Evolutionary conservation across 2,888 invertebrate genomes (phyloP), one percentile per base, ranked within the genome.

Genomic region (Sphinx pinastri): DNA sequence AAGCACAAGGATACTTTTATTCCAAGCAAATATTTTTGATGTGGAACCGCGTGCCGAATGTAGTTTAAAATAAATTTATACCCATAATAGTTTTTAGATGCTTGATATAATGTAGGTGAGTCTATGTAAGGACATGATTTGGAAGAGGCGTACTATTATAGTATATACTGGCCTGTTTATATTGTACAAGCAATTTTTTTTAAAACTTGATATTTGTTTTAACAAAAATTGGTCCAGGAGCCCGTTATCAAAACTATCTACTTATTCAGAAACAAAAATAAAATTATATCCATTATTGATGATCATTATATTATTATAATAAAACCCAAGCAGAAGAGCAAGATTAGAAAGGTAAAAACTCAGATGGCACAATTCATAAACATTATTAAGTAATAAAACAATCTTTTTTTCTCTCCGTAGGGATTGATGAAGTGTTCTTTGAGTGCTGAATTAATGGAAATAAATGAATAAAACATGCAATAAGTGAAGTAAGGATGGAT

Each of bases 381-480:
- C 71, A 69, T 72, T 75, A 71, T 75, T 74, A 74, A 54, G 45
- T 45, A 19, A 54, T 38, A 54, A 19, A 45, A 13, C 16, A 16
- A 13, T 47, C 6, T 19, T 63, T 63, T 49, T 1, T 16, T 49
- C 19, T 16, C 51, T 67, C 67, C 69, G 68, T 72, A 69, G 11
- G 14, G 19, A 11, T 10, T 55, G 19, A 63, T 47, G 19, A 47
- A 47, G 47, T 19, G 11, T 63, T 47, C 72, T 10, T 66, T 67
- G 66, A 63, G 69, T 68, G 71, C 47, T 58, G 74, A 73, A 76
- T 76, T 74, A 77, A 75, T 75, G 76, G 58, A n/a, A 68, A 51
- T 52, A 70, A 66, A 86, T 92, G 90, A 89, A 92, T 92, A 91
- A 91, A 77, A 81, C 84, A 92, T 90, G 84, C 82, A 92, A 91